Evolutionary conservation across 2,113 vertebrate genomes (phyloP).

Genomic region (Macrotis lagotis): DNA sequence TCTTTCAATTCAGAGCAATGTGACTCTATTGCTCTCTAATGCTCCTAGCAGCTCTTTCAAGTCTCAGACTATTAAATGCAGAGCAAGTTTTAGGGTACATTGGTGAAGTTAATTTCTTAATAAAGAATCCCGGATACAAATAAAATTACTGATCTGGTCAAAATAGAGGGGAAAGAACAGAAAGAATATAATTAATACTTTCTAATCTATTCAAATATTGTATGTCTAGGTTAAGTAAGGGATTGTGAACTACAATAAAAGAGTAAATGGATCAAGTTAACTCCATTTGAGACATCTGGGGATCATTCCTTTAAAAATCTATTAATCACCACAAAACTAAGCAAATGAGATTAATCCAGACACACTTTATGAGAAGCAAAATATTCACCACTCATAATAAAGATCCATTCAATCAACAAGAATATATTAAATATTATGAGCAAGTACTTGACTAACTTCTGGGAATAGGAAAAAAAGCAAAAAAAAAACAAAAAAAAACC

Average conservation of each 20-base stretch:
- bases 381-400: neutral
- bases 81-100: neutral
- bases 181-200: neutral
- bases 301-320: neutral
- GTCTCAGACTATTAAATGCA: neutral
- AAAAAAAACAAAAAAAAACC: neutral
- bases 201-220: neutral
- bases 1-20: neutral
- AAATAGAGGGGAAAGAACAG: neutral
- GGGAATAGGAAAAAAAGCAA: neutral
- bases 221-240: neutral
- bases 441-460: neutral
- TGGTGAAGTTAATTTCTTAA: neutral
- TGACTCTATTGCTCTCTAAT: neutral
- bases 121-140: neutral
- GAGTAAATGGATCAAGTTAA: neutral
- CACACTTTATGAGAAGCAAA: neutral
- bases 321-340: neutral
- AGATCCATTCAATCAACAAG: neutral
- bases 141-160: neutral
- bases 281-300: neutral
- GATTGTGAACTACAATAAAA: neutral
- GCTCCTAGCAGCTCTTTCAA: neutral
- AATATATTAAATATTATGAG: neutral
- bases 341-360: neutral